These are phyloP conservation scores for Leptoclinus maculatus DNA, from an alignment of 2,797 vertebrate species.

Conservation along the genomic window DNA sequence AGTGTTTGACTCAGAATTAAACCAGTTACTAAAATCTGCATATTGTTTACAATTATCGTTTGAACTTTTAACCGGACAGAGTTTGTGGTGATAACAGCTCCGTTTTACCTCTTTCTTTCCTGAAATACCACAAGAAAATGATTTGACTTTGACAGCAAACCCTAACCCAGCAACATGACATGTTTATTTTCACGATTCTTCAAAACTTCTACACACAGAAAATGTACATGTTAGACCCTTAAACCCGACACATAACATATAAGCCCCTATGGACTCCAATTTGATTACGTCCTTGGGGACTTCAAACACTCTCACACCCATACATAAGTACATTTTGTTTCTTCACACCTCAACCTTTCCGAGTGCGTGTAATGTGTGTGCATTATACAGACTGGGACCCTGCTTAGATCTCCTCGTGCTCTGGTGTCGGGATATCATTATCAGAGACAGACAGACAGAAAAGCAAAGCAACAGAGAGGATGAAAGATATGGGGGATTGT, in stretches of 20 bases:
- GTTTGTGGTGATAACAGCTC: not conserved
- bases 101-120: not conserved
- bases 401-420: slow-evolving; percentile 46
- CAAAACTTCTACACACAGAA: not conserved
- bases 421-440: slow-evolving; percentile 50
- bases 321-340: not conserved
- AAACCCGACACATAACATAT: not conserved
- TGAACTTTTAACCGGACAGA: slow-evolving; percentile 12
- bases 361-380: slow-evolving; percentile 37
- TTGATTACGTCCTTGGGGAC: too few species aligned
- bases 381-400: slow-evolving; percentile 46
- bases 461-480: slow-evolving; percentile 48
- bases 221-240: too few species aligned
- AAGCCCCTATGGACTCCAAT: not conserved
- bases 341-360: slow-evolving; percentile 10
- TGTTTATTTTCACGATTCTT: not conserved
- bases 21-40: not conserved
- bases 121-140: not conserved
- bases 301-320: not conserved
- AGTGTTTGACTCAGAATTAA: slow-evolving; percentile 26
- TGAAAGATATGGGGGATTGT: slow-evolving; percentile 49
- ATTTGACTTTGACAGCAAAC: not conserved
- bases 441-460: slow-evolving; percentile 58
- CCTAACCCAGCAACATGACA: not conserved
- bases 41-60: slow-evolving; percentile 29